Evolutionary conservation across 2,888 invertebrate genomes (phyloP).

Genomic region (Drosophila recens): DNA sequence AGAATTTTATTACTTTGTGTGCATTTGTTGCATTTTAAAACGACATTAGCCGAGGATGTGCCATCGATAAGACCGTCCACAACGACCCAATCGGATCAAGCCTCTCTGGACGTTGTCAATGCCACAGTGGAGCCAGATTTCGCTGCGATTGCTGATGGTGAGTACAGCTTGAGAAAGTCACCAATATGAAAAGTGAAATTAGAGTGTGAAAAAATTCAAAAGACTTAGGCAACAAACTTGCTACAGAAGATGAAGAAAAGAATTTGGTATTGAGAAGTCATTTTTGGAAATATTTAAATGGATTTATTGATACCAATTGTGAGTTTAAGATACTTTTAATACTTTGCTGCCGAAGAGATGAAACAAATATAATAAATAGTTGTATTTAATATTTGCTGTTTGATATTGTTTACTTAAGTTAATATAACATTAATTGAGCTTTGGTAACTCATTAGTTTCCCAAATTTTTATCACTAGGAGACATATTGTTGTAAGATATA

Average conservation of each 20-base stretch:
- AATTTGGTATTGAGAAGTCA: conserved; percentile 1
- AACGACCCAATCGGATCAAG: conserved; percentile 41
- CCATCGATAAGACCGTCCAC: conserved; percentile 40
- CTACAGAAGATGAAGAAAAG: neutral
- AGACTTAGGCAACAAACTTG: conserved; percentile 62
- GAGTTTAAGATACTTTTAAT: neutral
- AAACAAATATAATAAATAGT: too few species aligned
- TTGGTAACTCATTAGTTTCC: too few species aligned
- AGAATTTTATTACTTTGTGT: conserved; percentile 72
- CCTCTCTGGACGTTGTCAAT: conserved; percentile 37
- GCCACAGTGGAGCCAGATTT: conserved; percentile 37
- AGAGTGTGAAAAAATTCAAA: conserved; percentile 31
- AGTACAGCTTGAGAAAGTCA: conserved; percentile 35
- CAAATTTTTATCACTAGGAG: too few species aligned
- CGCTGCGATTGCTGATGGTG: conserved; percentile 40
- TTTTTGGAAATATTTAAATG: neutral
- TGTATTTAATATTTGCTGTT: too few species aligned
- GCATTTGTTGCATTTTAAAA: conserved; percentile 79
- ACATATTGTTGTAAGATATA: too few species aligned
- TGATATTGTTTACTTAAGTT: too few species aligned
- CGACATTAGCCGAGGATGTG: conserved; percentile 57
- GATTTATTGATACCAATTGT: neutral
- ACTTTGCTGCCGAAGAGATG: too few species aligned
- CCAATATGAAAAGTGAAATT: conserved; percentile 46
- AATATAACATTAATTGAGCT: too few species aligned